Conservation (phyloP, 2,113 vertebrate genomes). For the Formicarius rufipectus region DNA sequence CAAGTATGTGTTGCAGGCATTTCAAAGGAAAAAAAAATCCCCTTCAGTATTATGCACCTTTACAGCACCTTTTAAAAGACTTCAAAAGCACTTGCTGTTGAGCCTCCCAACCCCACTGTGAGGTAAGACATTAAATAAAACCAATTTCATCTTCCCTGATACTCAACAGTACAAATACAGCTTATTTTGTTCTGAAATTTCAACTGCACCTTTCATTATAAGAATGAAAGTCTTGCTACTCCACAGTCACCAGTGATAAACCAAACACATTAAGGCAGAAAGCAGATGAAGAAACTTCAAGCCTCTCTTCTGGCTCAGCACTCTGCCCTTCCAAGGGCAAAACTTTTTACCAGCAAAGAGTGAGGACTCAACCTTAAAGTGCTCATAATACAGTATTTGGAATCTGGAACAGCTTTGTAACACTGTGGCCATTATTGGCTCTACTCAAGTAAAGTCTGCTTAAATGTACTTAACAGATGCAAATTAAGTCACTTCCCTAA, state of each 20-base stretch:
- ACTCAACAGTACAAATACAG: background rate
- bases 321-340: background rate
- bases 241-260: conserved; percentile 24
- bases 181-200: background rate
- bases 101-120: background rate
- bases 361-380: conserved; percentile 60
- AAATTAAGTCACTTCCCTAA: background rate
- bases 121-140: background rate
- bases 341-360: background rate
- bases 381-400: conserved; percentile 51
- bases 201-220: conserved; percentile 11
- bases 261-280: conserved; percentile 40
- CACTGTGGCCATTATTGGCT: background rate
- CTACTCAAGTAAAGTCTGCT: background rate
- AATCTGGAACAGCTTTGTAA: conserved; percentile 14
- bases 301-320: background rate
- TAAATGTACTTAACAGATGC: background rate
- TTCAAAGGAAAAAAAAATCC: background rate
- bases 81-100: background rate
- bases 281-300: conserved; percentile 22
- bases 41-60: conserved; percentile 53
- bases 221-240: background rate
- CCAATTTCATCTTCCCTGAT: background rate
- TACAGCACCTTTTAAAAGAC: conserved; percentile 55
- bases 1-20: background rate